Evolutionary conservation across 2,113 vertebrate species (phyloP), one percentile per base, ranked within the genome.

Genomic region (Chlamydotis undulata): DNA sequence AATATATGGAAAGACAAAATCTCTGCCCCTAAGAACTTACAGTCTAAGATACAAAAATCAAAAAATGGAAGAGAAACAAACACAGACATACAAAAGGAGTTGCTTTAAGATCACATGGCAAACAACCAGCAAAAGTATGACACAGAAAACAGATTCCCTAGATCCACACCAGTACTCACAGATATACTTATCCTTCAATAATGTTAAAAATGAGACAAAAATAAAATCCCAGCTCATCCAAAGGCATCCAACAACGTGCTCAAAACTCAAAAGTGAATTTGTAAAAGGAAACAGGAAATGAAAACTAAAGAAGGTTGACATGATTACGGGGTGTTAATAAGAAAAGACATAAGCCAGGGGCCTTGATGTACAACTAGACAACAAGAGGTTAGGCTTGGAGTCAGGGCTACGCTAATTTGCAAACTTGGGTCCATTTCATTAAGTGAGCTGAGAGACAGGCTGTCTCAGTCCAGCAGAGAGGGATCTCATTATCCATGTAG

Each of bases 401-500:
- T 98, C 97, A 90, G 69, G 97, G 97, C 97, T 95, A 97, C 96
- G 97, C 98, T 98, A 98, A 98, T 98, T 98, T 98, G 97, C 98
- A 98, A 98, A 98, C 97, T 93, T 88, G 96, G 98, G 97, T 93
- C 97, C 96, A 95, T 98, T 98, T 98, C 98, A 98, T 98, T 98
- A 98, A 98, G 97, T 97, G 97, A 97, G 94, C 97, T 97, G 97
- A 98, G 98, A 98, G 98, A 98, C 98, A 97, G 98, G 89, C 98
- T 98, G 98, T 98, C 98, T 98, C 98, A 98, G 98, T 98, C 98
- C 98, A 98, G 96, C 98, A 98, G 98, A 98, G 98, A 98, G 96
- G 97, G 98, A 97, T 97, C 98, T 98, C 98, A 98, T 98, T 98
- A 98, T 98, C 98, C 97, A 98, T 92, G 95, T 96, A 98, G 98